Base-by-base conservation (phyloP, 1,140 invertebrate genomes). In the Drosophila murphyi region DNA sequence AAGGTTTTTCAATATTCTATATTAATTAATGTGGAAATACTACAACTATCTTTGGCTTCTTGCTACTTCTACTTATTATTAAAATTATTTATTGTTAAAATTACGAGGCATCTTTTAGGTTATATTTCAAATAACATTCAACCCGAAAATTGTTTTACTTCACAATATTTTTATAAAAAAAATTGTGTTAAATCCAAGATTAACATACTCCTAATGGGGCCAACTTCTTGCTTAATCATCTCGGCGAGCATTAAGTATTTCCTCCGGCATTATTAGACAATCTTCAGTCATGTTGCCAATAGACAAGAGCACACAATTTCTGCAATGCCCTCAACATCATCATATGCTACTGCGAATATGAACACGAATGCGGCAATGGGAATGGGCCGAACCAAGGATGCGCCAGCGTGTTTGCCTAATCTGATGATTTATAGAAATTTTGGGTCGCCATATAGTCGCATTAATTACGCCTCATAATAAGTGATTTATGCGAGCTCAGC, bases 381-480 rank as follows among this genome's bases (percentile, higher is more conserved):
- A 56, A 20, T 20, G 20, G 20, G 20, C 20, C 20, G 1, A 20
- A 4, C 6, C 39, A 43, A 29, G 50, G 51, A 47, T 76, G 63
- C 50, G 65, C 51, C 72, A 64, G 72, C 69, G 79, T 85, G 79
- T 85, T 80, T 85, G 78, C 78, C 79, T 88, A 88, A 88, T 88
- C 81, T 88, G 82, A 79, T 88, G 83, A 88, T 88, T 88, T 88
- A 88, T 88, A 79, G 76, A 86, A 82, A 82, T 82, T 88, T 82
- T 77, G 82, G 83, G 81, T 88, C 78, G 83, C 82, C 80, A 85
- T 81, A 82, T 76, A 82, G 80, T 82, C 80, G 80, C 81, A 88
- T 88, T 88, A 83, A 88, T 88, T 88, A 88, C 81, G 83, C 78
- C 80, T 85, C 81, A 88, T 88, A 88, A 88, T 88, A 82, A 85